A percentile compares a stretch with the other conserved stretches of the same genome.
Conservation (phyloP, 2,797 vertebrate species). For the Apogon talboti region DNA sequence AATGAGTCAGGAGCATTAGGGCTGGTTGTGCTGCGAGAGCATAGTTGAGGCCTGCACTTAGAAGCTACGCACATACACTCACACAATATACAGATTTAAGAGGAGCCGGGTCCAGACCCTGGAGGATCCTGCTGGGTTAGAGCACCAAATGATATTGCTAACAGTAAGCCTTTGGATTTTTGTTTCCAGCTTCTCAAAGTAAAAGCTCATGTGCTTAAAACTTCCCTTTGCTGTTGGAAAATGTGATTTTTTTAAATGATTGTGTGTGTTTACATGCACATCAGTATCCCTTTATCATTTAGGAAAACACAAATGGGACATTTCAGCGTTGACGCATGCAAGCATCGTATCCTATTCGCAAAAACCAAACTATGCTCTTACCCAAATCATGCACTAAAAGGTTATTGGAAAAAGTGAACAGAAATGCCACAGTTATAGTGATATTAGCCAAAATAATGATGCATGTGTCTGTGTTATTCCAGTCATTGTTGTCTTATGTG, state of each 20-base stretch:
- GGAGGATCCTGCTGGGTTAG: conserved; percentile 6
- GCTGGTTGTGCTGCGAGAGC: conserved; percentile 33
- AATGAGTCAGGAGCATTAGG: conserved; percentile 66
- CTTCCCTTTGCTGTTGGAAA: conserved; percentile 10
- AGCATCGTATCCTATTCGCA: conserved; percentile 53
- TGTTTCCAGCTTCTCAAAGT: conserved; percentile 30
- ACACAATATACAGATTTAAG: conserved; percentile 1
- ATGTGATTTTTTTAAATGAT: conserved; percentile 19
- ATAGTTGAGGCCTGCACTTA: conserved; percentile 50
- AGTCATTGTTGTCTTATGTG: conserved; percentile 53
- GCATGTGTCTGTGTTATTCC: conserved; percentile 46
- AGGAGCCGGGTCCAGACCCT: background rate
- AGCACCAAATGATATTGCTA: conserved; percentile 15
- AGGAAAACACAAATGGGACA: conserved; percentile 47
- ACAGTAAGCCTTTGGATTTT: conserved; percentile 22
- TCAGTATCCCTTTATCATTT: conserved; percentile 45
- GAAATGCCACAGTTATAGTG: conserved; percentile 46
- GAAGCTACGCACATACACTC: conserved; percentile 24
- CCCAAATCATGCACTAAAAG: conserved; percentile 35
- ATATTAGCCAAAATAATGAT: conserved; percentile 63
- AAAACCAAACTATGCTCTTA: conserved; percentile 44
- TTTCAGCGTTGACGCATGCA: conserved; percentile 39
- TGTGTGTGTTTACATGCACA: conserved; percentile 36
- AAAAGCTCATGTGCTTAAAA: conserved; percentile 16
- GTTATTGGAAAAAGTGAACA: conserved; percentile 31